phyloP scores from a whole-genome alignment of 2,888 invertebrate genomes.

The Epistrophe grossulariae region DNA sequence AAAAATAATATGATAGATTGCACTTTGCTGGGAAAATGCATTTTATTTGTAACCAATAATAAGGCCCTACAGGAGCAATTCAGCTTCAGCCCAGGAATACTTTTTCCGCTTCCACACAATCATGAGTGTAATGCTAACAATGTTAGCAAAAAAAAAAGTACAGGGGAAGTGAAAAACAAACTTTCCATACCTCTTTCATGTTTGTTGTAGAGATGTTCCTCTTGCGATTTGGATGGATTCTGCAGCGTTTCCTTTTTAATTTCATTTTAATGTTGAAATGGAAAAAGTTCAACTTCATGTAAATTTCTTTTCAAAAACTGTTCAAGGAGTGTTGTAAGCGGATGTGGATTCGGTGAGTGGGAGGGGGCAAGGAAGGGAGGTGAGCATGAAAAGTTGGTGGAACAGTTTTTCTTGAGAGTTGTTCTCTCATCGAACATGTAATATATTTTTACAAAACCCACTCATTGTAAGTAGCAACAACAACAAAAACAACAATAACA shows the following conservation, averaged over 20 bases:
- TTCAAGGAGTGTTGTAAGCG: constrained; percentile 7
- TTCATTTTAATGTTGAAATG: constrained; percentile 63
- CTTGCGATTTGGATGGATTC: constrained; percentile 8
- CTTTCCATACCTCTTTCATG: constrained; percentile 33
- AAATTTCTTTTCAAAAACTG: constrained; percentile 55
- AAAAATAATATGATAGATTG: constrained; percentile 52
- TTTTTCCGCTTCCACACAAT: constrained; percentile 30
- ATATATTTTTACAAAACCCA: constrained; percentile 14
- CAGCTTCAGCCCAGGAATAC: neutral
- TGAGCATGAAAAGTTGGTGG: neutral
- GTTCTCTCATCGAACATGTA: constrained; percentile 47
- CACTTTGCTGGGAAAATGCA: constrained; percentile 62
- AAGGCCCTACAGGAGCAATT: constrained; percentile 20
- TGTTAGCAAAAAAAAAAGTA: neutral
- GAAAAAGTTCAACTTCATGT: constrained; percentile 68
- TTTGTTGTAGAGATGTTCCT: constrained; percentile 3
- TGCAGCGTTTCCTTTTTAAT: constrained; percentile 46
- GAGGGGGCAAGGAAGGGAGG: neutral
- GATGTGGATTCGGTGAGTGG: neutral
- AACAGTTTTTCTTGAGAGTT: constrained; percentile 29
- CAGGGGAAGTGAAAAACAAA: constrained; percentile 20
- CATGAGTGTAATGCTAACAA: constrained; percentile 11
- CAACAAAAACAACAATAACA: constrained; percentile 21
- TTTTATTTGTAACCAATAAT: constrained; percentile 69
- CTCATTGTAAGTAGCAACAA: constrained; percentile 18